A percentile compares a stretch with the other conserved stretches of the same genome.
Evolutionary conservation across 2,888 invertebrate genomes (phyloP).

Genomic region (Callinectes sapidus): DNA sequence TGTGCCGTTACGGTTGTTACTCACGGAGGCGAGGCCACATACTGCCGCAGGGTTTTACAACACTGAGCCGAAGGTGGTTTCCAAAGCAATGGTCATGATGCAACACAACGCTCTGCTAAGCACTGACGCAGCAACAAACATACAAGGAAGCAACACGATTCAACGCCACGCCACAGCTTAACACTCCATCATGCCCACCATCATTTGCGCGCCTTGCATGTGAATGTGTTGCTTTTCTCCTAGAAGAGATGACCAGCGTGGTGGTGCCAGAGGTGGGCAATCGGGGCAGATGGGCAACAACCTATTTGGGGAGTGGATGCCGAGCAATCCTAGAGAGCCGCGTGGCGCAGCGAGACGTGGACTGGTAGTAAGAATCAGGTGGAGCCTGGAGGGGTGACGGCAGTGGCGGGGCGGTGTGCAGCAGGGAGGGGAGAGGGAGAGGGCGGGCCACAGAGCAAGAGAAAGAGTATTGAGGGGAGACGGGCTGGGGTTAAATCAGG

Average conservation of each 20-base stretch:
- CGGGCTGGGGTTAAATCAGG: not conserved
- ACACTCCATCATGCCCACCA: slow-evolving; percentile 1
- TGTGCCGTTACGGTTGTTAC: not conserved
- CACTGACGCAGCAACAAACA: not conserved
- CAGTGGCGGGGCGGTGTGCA: not conserved
- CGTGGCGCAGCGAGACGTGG: not conserved
- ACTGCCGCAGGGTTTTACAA: not conserved
- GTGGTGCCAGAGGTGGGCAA: not conserved
- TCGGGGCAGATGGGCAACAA: not conserved
- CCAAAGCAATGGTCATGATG: not conserved
- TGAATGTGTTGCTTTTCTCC: not conserved
- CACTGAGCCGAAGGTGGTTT: not conserved
- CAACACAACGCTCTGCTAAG: not conserved
- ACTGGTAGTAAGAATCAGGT: not conserved
- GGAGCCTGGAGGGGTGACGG: not conserved
- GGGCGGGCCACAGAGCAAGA: not conserved
- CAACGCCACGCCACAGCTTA: not conserved
- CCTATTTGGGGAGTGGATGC: slow-evolving; percentile 22
- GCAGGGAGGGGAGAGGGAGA: not conserved
- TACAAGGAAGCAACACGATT: slow-evolving; percentile 13
- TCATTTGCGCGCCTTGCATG: not conserved
- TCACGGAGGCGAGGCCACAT: not conserved
- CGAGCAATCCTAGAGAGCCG: not conserved
- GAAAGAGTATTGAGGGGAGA: slow-evolving; percentile 23
- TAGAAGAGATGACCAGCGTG: not conserved